Base-by-base conservation (phyloP, 2,888 invertebrate species). In the Odontocerum albicorne region DNA sequence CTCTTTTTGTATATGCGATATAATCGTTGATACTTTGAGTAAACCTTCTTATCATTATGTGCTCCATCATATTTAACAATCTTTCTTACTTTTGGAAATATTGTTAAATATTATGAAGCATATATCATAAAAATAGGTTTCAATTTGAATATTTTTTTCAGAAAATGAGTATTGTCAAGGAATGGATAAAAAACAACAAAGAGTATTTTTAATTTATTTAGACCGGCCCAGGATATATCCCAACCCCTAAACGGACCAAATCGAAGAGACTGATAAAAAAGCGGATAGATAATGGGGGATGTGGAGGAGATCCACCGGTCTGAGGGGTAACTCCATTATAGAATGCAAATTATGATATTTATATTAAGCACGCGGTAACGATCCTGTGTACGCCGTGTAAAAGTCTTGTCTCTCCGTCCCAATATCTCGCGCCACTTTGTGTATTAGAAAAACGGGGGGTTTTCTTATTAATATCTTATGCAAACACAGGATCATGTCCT, bases 261-360 rank as follows among this genome's bases (percentile, higher is more conserved):
- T 10, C 8, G 31, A 13, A 4, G 44, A 32, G 3, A 13, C 20
- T 42, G 20, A 50, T 35, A 35, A 35, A 42, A 32, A 42, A 21
- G 10, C 19, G 33, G 21, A 20, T 32, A 33, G 36, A 35, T 36
- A 43, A 44, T 44, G 38, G 43, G 36, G 51, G n/a, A 10, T 7
- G 3, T 4, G 21, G 22, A 12, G 13, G 13, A 16, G 7, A 38
- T 13, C 4, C 3, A 10, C 4, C 10, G 27, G 27, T 10, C 10
- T 27, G 27, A n/a, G n/a, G 27, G 27, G 27, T 27, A 10, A 40
- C 42, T 40, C 58, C 50, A 59, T 59, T 59, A 55, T 45, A 59
- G 51, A 55, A 59, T 59, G 59, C 55, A 55, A 59, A 59, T 59
- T 52, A 38, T 31, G 43, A 53, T 49, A 57, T 53, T 57, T 53